Percentiles rank a stretch among this genome's conserved stretches.
Conservation (phyloP, 2,797 vertebrate species). For the Cryptoblepharus egeriae region DNA sequence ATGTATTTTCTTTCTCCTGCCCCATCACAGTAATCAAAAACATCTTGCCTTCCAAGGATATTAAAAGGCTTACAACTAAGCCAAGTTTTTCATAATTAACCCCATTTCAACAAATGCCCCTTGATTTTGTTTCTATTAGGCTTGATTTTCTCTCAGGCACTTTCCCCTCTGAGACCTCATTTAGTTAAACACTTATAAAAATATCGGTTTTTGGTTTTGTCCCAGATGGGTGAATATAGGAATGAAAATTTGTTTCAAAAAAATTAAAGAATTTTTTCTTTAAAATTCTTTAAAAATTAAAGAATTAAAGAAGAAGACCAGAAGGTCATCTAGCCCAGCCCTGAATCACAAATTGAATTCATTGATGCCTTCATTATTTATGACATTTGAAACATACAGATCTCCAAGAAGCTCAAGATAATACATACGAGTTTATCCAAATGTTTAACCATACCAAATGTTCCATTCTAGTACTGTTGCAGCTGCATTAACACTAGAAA, state of each 20-base stretch:
- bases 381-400: not conserved
- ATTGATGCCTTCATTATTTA: not conserved
- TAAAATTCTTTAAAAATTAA: too few species aligned
- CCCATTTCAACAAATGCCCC: not conserved
- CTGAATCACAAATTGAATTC: not conserved
- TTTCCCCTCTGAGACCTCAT: not conserved
- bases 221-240: not conserved
- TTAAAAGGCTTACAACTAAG: constrained; percentile 32
- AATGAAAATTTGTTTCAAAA: not conserved
- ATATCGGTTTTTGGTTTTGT: not conserved
- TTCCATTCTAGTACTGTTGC: too few species aligned
- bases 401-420: not conserved
- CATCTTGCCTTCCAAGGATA: constrained; percentile 21
- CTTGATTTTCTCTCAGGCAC: not conserved
- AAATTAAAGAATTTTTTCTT: too few species aligned
- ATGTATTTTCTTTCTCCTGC: not conserved
- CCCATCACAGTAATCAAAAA: not conserved
- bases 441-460: too few species aligned
- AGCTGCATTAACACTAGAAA: too few species aligned
- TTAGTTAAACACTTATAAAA: not conserved
- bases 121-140: constrained; percentile 4
- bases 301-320: not conserved
- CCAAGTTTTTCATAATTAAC: not conserved
- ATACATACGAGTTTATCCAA: not conserved
- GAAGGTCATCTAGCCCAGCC: too few species aligned